A percentile compares a stretch with the other conserved stretches of the same genome.
These are phyloP conservation scores for Cotesia glomerata DNA, from an alignment of 1,140 invertebrate species.

Conservation along the genomic window DNA sequence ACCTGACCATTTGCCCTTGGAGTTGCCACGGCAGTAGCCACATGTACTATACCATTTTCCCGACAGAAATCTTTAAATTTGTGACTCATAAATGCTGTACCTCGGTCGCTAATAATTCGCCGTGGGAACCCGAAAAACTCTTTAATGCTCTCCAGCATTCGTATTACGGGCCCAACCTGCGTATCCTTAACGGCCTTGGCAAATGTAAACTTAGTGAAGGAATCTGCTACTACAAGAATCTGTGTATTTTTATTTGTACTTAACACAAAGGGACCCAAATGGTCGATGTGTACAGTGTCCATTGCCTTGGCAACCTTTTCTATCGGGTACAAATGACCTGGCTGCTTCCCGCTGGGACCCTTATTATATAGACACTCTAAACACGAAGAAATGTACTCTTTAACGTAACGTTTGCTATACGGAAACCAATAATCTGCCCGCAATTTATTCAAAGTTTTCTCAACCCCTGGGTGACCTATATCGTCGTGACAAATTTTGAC, in stretches of 20 bases:
- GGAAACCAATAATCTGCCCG: slow-evolving; percentile 39
- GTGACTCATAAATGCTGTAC: slow-evolving; percentile 38
- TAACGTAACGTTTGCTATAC: slow-evolving; percentile 27
- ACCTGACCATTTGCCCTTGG: slow-evolving; percentile 47
- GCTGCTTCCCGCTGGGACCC: slow-evolving; percentile 25
- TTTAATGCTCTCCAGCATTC: no score
- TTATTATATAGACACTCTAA: slow-evolving; percentile 24
- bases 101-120: slow-evolving; percentile 48
- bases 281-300: no score
- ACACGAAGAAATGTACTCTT: slow-evolving; percentile 31
- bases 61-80: slow-evolving; percentile 34
- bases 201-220: no score
- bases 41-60: slow-evolving; percentile 37
- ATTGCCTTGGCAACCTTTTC: background rate
- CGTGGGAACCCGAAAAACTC: slow-evolving; percentile 39
- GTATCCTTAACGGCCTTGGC: no score
- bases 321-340: slow-evolving; percentile 20
- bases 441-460: slow-evolving; percentile 39
- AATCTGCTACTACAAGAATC: no score
- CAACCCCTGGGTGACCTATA: slow-evolving; percentile 39
- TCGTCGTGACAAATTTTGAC: slow-evolving; percentile 47
- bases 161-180: no score
- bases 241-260: no score
- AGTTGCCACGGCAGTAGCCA: slow-evolving; percentile 43
- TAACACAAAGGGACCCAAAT: no score